Conservation (phyloP, 37 sponge, comb jelly and placozoan species). For the Petrosia ficiformis region DNA sequence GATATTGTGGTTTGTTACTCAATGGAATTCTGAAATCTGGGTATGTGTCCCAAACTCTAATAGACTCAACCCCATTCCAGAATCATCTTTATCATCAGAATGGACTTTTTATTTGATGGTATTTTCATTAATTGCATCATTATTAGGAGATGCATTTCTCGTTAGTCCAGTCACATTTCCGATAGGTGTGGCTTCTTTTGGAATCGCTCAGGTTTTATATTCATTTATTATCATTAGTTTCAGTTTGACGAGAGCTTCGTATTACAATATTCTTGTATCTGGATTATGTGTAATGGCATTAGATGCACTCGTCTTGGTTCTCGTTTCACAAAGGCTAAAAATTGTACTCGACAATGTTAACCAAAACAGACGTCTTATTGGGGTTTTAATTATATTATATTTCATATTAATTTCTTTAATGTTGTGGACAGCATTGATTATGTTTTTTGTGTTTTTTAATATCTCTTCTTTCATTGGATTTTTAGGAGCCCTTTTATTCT, state of each 20-base stretch:
- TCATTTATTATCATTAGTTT: background rate
- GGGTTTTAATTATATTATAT: background rate
- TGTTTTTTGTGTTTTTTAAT: background rate
- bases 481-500: background rate
- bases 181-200: background rate
- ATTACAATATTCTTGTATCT: background rate
- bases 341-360: background rate
- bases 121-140: background rate
- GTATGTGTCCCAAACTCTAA: too few species aligned
- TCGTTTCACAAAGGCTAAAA: too few species aligned
- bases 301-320: background rate
- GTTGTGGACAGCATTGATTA: background rate
- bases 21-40: too few species aligned
- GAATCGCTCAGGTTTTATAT: background rate
- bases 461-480: background rate
- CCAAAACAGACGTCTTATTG: background rate
- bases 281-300: background rate
- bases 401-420: background rate
- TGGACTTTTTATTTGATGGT: background rate
- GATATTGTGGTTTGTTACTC: too few species aligned
- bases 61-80: too few species aligned
- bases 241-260: background rate
- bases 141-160: background rate
- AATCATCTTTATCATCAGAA: too few species aligned
- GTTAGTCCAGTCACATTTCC: background rate